These are phyloP conservation scores for Salvator merianae DNA, from an alignment of 2,113 vertebrate genomes.

Conservation along the genomic window DNA sequence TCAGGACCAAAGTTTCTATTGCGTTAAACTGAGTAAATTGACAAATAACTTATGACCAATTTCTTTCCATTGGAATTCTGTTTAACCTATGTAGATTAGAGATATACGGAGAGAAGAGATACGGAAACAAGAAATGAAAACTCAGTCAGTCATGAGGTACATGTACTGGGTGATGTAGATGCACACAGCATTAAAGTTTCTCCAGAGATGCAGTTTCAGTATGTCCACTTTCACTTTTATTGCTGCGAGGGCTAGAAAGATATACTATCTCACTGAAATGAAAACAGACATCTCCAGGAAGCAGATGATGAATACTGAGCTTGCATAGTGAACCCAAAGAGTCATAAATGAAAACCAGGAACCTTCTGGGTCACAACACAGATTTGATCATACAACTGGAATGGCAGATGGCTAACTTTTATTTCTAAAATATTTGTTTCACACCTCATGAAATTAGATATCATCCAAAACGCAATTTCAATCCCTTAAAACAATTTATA, in stretches of 20 bases:
- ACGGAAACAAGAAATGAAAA: not conserved
- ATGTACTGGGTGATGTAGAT: not conserved
- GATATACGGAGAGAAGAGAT: not conserved
- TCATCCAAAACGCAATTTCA: not conserved
- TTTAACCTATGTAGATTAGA: no score
- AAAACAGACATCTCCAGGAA: not conserved
- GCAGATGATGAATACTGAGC: no score
- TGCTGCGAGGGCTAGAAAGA: not conserved
- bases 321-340: not conserved
- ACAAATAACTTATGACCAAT: no score
- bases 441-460: not conserved
- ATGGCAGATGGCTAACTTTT: not conserved
- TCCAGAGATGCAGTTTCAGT: not conserved
- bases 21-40: no score
- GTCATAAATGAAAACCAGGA: not conserved
- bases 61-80: no score
- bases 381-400: not conserved
- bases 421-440: not conserved
- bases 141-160: not conserved
- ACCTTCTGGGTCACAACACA: not conserved
- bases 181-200: not conserved
- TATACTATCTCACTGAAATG: not conserved
- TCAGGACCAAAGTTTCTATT: no score
- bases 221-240: not conserved
- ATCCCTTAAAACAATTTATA: not conserved